A percentile compares a stretch with the other conserved stretches of the same genome.
Evolutionary conservation across 1,140 invertebrate genomes (phyloP).

Genomic region (Panagrolaimus sp.): DNA sequence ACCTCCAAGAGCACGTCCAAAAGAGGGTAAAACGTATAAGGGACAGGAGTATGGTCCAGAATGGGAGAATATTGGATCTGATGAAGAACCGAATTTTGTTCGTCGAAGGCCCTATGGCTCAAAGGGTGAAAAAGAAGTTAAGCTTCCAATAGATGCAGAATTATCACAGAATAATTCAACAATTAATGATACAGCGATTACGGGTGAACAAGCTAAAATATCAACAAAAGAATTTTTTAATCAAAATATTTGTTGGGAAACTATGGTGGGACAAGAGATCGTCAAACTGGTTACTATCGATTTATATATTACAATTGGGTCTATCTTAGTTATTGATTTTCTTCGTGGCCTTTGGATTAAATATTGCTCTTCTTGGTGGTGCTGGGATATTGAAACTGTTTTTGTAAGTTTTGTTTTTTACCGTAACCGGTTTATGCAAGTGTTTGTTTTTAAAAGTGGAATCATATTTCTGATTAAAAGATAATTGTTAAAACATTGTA

Average conservation of each 20-base stretch:
- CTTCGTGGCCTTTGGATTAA: conserved; percentile 84
- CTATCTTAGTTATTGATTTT: conserved; percentile 80
- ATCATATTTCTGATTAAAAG: no score
- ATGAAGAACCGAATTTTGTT: conserved; percentile 1
- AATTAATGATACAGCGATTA: conserved; percentile 26
- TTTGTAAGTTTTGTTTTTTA: conserved; percentile 63
- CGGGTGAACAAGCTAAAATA: conserved; percentile 12
- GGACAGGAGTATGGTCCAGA: conserved; percentile 6
- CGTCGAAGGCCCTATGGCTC: neutral
- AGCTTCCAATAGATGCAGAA: neutral
- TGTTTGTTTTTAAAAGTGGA: no score
- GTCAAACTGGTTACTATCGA: conserved; percentile 22
- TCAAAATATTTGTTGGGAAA: conserved; percentile 81
- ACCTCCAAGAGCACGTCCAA: conserved; percentile 10
- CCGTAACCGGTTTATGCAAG: no score
- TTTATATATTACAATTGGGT: conserved; percentile 66
- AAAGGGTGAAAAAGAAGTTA: neutral
- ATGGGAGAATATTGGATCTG: neutral
- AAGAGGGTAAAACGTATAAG: neutral
- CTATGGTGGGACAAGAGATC: conserved; percentile 72
- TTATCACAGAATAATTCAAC: conserved; percentile 11
- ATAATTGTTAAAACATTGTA: no score
- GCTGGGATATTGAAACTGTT: conserved; percentile 91
- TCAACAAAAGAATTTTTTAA: conserved; percentile 25
- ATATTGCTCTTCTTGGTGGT: conserved; percentile 81